Evolutionary conservation across 2,888 invertebrate species (phyloP), one percentile per base, ranked within the genome.

Genomic region (Alloplasta piceator): DNA sequence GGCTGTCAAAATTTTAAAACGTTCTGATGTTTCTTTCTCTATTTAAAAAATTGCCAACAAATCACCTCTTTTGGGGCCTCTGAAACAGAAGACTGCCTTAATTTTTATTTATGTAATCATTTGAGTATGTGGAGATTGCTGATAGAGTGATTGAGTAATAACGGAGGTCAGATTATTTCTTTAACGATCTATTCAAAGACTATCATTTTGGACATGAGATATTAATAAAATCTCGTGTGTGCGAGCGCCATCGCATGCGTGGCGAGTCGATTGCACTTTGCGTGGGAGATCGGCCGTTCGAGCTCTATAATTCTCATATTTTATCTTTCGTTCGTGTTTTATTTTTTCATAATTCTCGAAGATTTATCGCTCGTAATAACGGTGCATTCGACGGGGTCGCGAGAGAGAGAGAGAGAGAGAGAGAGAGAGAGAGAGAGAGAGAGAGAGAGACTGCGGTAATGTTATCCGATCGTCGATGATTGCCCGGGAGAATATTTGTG

Each of bases 301-400:
- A 39, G 46, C 52, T 52, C 52, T 14, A 41, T 50, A 76, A 56
- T 68, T 67, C 46, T 55, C 39, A 10, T 67, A 43, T 14, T 55
- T 64, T 55, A 56, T 63, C 43, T 43, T n/a, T 9, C 46, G n/a
- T 61, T 67, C 41, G 10, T 41, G 10, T 14, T 38, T 10, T 26
- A 46, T 67, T 56, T 68, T 14, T 61, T 63, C 36, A 41, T n/a
- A 48, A 12, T n/a, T 48, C 48, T 77, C 58, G 43, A 60, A 38
- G 77, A 77, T 80, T 79, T 72, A 67, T 66, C 55, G 76, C 39
- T 75, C 36, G 67, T 76, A 79, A 79, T 80, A 71, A 75, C 71
- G 61, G 70, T 75, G 63, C 16, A 43, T 14, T 55, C 16, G 43
- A 43, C 39, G 61, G 36, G 38, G 50, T 70, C 58, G 66, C 26